Conservation (phyloP, 1,140 invertebrate genomes). For the Artemia franciscana region DNA sequence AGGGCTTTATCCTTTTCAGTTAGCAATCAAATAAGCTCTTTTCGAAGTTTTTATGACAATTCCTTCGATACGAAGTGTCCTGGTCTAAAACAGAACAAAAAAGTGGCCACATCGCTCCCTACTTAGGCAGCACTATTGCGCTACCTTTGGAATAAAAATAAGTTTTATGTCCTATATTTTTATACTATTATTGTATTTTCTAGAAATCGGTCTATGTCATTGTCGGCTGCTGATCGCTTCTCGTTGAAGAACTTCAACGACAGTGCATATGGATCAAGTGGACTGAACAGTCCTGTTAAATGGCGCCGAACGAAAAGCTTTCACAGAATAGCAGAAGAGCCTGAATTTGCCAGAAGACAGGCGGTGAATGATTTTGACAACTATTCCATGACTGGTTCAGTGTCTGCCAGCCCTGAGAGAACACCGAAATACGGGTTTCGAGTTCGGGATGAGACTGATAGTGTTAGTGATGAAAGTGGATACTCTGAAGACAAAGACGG, state of each 20-base stretch:
- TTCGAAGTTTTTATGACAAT: too few species aligned
- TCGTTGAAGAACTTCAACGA: neutral
- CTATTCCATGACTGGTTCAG: neutral
- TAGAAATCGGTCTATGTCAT: neutral
- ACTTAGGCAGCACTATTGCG: too few species aligned
- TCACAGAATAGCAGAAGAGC: neutral
- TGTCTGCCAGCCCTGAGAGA: neutral
- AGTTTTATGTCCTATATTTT: too few species aligned
- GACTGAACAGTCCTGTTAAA: neutral
- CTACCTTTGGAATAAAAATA: too few species aligned
- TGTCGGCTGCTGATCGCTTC: neutral
- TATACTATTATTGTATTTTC: neutral
- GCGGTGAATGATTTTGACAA: neutral
- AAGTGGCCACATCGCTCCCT: too few species aligned
- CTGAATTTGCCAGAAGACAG: neutral
- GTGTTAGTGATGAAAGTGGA: conserved; percentile 20
- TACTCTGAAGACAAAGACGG: conserved; percentile 18
- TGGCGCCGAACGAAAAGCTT: neutral
- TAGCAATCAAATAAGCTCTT: too few species aligned
- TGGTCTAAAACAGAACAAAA: too few species aligned
- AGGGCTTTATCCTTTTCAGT: too few species aligned
- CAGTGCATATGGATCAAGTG: neutral
- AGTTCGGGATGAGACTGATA: conserved; percentile 14
- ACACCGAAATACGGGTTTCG: neutral
- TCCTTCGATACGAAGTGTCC: too few species aligned